A percentile compares a stretch with the other conserved stretches of the same genome.
Conservation (phyloP, 2,888 invertebrate species). For the Luperina nickerlii region DNA sequence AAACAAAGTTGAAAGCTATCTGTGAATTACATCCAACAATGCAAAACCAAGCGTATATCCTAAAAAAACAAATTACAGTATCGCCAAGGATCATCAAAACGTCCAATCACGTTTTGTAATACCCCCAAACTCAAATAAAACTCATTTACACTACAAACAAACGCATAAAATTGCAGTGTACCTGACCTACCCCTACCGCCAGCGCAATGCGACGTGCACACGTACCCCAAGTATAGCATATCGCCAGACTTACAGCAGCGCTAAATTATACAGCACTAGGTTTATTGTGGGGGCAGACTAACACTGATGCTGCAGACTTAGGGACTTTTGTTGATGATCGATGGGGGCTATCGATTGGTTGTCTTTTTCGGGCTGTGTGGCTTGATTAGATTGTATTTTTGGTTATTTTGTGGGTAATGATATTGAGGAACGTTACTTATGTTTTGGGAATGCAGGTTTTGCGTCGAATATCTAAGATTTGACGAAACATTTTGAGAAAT, state of each 20-base stretch:
- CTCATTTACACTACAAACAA: slow-evolving; percentile 27
- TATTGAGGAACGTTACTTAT: too few relatives aligned
- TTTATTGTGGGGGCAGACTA: slow-evolving; percentile 76
- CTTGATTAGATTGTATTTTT: background rate
- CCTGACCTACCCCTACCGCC: slow-evolving; percentile 83
- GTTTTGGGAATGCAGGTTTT: background rate
- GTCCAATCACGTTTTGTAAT: slow-evolving; percentile 1
- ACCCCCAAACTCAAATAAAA: slow-evolving; percentile 25
- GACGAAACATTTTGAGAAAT: background rate
- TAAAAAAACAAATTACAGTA: background rate
- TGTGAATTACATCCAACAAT: background rate
- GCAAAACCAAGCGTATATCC: background rate
- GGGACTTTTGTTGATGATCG: slow-evolving; percentile 49
- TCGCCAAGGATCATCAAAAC: slow-evolving; percentile 2
- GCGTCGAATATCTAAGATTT: background rate
- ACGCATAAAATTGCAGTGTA: slow-evolving; percentile 62
- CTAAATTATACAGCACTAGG: slow-evolving; percentile 86
- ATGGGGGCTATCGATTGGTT: slow-evolving; percentile 44
- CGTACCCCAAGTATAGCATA: slow-evolving; percentile 66
- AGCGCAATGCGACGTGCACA: slow-evolving; percentile 76
- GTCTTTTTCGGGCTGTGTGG: background rate
- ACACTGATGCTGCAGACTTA: slow-evolving; percentile 72
- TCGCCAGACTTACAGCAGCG: slow-evolving; percentile 76
- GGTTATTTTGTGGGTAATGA: background rate
- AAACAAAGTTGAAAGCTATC: background rate